Percentiles rank a stretch among this genome's conserved stretches.
Conservation (phyloP, 2,888 invertebrate genomes). For the Clitarchus hookeri region DNA sequence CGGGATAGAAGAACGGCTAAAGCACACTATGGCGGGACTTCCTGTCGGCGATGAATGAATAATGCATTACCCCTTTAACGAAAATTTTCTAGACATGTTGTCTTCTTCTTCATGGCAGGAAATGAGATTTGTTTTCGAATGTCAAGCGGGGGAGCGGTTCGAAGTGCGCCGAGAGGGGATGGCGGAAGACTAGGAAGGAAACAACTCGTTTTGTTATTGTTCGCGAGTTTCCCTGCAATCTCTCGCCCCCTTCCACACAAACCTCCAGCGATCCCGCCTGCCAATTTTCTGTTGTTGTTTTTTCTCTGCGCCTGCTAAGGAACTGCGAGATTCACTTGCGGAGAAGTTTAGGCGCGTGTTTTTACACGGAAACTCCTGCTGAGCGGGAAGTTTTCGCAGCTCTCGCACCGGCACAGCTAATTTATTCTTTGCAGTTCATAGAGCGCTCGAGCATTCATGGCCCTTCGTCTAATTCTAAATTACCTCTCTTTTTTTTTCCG, state of each 20-base stretch:
- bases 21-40: not conserved
- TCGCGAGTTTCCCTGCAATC: not conserved
- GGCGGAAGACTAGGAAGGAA: not conserved
- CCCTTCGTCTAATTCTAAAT: not conserved
- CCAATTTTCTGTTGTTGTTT: not conserved
- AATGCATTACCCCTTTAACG: not conserved
- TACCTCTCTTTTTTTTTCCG: not conserved
- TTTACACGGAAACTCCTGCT: not conserved
- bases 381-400: not conserved
- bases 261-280: not conserved
- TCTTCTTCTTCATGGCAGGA: not conserved
- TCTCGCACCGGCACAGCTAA: not conserved
- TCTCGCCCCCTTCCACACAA: not conserved
- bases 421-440: not conserved
- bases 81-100: not conserved
- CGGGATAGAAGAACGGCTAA: not conserved
- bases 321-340: not conserved
- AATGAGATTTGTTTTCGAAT: not conserved
- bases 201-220: constrained; percentile 14
- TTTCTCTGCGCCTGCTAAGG: not conserved
- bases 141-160: not conserved
- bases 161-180: not conserved
- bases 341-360: not conserved
- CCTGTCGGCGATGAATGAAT: not conserved
- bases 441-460: not conserved